Percentiles rank a stretch among this genome's conserved stretches.
phyloP scores from a whole-genome alignment of 2,113 vertebrate species.

The Mormyrus iriodes region DNA sequence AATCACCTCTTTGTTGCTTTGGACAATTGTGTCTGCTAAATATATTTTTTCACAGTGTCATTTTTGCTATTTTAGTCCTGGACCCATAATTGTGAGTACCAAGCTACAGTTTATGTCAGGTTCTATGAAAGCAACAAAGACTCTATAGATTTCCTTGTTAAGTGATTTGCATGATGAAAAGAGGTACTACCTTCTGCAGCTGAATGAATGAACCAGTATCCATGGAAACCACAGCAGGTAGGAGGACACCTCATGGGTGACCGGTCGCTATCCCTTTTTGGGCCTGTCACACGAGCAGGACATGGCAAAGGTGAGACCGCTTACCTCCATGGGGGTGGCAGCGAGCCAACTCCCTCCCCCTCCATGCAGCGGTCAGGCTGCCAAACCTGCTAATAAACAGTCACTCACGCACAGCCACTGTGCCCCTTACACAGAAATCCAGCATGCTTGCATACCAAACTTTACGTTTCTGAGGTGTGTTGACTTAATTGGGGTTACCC shows the following conservation, averaged over 20 bases:
- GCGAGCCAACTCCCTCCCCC: constrained; percentile 89
- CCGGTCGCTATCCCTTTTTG: constrained; percentile 43
- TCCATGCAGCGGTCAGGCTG: constrained; percentile 54
- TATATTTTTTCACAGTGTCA: not conserved
- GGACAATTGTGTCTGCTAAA: not conserved
- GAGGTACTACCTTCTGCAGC: not conserved
- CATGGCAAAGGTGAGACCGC: constrained; percentile 93
- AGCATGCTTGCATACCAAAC: not conserved
- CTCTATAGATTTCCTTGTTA: constrained; percentile 96
- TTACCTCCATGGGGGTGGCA: constrained; percentile 98
- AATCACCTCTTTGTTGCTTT: not conserved
- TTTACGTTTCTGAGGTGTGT: not conserved
- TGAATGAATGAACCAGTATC: not conserved
- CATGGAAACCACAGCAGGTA: not conserved
- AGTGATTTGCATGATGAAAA: constrained; percentile 45
- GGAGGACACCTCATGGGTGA: constrained; percentile 39
- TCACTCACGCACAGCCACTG: not conserved
- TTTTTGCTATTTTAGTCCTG: constrained; percentile 70
- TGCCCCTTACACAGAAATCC: not conserved
- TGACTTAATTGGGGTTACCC: not conserved
- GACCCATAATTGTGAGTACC: constrained; percentile 96
- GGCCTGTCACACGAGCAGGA: constrained; percentile 93
- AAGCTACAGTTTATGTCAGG: constrained; percentile 87
- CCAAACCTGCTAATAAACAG: not conserved
- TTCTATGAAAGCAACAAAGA: constrained; percentile 99